Evolutionary conservation across 2,797 vertebrate species (phyloP).

Genomic region (Nyctibius grandis): DNA sequence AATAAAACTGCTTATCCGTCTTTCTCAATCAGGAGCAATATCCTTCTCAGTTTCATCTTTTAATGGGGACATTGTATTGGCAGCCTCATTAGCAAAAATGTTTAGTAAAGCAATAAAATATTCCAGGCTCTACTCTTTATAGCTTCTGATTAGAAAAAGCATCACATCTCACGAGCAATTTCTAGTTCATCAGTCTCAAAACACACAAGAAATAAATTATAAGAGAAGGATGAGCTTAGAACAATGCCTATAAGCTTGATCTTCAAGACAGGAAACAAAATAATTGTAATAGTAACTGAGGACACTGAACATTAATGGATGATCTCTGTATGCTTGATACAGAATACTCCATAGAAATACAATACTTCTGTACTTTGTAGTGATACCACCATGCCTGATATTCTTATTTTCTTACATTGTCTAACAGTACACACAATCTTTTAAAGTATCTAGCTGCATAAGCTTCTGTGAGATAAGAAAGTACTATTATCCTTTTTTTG

Average conservation of each 20-base stretch:
- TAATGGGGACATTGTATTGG: background rate
- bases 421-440: background rate
- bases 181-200: background rate
- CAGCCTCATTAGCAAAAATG: slow-evolving; percentile 1
- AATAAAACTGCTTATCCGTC: background rate
- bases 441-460: background rate
- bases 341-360: background rate
- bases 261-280: background rate
- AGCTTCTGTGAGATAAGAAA: background rate
- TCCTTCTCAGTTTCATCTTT: background rate
- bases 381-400: background rate
- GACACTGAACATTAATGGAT: background rate
- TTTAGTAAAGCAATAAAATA: slow-evolving; percentile 22
- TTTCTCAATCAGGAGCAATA: background rate
- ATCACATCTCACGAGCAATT: background rate
- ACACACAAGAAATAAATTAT: slow-evolving; percentile 13
- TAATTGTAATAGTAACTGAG: background rate
- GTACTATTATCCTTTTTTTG: background rate
- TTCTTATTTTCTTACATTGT: background rate
- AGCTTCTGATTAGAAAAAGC: background rate
- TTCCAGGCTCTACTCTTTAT: background rate
- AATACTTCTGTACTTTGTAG: background rate
- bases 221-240: background rate
- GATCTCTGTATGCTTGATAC: background rate
- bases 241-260: background rate